Percentiles rank a stretch among this genome's conserved stretches.
Evolutionary conservation across 2,797 vertebrate species (phyloP).

Genomic region (Notolepis coatsorum): DNA sequence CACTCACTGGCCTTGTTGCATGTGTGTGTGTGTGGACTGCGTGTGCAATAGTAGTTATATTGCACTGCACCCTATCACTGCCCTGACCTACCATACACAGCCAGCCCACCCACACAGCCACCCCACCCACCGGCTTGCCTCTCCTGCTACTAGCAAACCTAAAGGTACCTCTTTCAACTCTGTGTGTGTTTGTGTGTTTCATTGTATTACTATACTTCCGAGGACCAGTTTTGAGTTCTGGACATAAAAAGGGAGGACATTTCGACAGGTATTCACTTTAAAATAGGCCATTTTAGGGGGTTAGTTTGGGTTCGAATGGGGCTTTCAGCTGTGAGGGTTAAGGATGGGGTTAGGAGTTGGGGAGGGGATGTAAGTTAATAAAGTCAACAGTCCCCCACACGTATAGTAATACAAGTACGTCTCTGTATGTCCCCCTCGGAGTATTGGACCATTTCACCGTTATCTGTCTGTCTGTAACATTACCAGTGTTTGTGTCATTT

Average conservation of each 20-base stretch:
- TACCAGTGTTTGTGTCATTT: neutral
- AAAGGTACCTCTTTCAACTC: slow-evolving; percentile 48
- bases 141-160: slow-evolving; percentile 38
- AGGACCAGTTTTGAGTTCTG: too few relatives aligned
- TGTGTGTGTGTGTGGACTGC: slow-evolving; percentile 36
- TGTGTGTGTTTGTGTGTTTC: slow-evolving; percentile 12
- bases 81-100: slow-evolving; percentile 38
- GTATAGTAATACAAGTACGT: neutral
- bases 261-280: too few relatives aligned
- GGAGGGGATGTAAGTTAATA: too few relatives aligned
- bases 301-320: too few relatives aligned
- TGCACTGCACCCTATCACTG: slow-evolving; percentile 24
- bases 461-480: neutral
- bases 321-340: too few relatives aligned
- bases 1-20: slow-evolving; percentile 32
- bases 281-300: too few relatives aligned
- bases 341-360: too few relatives aligned
- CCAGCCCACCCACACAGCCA: neutral
- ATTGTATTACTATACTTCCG: too few relatives aligned
- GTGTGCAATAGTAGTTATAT: slow-evolving; percentile 24
- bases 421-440: neutral
- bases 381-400: too few relatives aligned
- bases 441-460: neutral
- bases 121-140: slow-evolving; percentile 32
- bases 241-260: too few relatives aligned